Conservation (phyloP, 2,797 vertebrate genomes). For the Myiotriccus ornatus region DNA sequence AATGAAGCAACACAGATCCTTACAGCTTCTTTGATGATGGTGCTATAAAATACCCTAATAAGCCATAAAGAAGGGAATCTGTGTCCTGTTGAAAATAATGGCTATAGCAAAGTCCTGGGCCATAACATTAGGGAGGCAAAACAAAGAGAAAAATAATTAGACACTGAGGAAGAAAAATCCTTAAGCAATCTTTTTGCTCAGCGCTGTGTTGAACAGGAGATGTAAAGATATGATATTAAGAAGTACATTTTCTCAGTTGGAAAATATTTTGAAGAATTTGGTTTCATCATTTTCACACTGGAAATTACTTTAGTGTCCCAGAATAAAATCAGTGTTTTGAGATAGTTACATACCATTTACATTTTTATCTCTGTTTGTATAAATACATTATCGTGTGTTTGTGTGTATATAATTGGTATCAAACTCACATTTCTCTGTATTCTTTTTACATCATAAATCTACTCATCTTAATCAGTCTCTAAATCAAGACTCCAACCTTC, state of each 20-base stretch:
- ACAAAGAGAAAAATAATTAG: neutral
- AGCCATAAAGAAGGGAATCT: neutral
- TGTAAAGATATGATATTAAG: neutral
- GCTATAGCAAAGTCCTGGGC: neutral
- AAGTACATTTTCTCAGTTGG: neutral
- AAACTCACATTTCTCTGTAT: neutral
- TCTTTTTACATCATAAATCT: neutral
- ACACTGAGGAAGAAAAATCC: neutral
- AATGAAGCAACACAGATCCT: constrained; percentile 55
- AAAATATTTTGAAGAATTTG: neutral
- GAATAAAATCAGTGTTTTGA: neutral
- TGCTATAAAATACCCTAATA: constrained; percentile 45
- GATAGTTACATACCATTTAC: neutral
- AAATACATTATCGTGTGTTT: neutral
- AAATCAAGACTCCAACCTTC: neutral
- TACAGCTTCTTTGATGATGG: constrained; percentile 32
- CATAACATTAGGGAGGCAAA: neutral
- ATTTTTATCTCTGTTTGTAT: neutral
- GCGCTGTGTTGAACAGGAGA: neutral
- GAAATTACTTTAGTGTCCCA: neutral
- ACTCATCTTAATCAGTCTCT: neutral
- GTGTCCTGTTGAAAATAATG: constrained; percentile 16
- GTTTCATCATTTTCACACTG: neutral
- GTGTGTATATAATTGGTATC: neutral
- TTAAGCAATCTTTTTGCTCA: neutral